Conservation (phyloP, 2,797 vertebrate genomes). For the Epinephelus awoara region DNA sequence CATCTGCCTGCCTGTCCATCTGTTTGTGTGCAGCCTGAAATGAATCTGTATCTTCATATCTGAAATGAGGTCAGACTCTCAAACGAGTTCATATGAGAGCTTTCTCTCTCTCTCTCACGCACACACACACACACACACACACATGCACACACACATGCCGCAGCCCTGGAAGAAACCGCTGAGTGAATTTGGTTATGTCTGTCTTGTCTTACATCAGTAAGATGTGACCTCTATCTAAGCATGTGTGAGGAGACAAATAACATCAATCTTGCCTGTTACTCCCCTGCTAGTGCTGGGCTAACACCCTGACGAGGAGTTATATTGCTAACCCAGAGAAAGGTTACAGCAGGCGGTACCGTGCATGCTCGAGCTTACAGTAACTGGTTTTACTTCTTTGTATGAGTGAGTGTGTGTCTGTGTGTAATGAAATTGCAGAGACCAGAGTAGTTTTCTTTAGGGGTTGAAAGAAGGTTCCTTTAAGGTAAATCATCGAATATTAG, state of each 20-base stretch:
- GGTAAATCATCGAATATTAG: neutral
- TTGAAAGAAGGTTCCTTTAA: neutral
- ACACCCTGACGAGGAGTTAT: slow-evolving; percentile 53
- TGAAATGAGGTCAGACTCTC: slow-evolving; percentile 65
- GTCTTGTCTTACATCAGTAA: slow-evolving; percentile 53
- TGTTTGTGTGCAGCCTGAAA: slow-evolving; percentile 58
- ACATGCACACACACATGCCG: neutral
- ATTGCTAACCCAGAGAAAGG: slow-evolving; percentile 47
- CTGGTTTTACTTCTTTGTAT: slow-evolving; percentile 23
- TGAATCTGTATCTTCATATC: slow-evolving; percentile 51
- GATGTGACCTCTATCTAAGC: slow-evolving; percentile 60
- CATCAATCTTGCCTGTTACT: slow-evolving; percentile 56
- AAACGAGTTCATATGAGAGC: slow-evolving; percentile 42
- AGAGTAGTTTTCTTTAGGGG: neutral
- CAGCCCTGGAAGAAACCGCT: slow-evolving; percentile 22
- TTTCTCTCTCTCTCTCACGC: neutral
- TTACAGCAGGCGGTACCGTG: slow-evolving; percentile 23
- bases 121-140: no score
- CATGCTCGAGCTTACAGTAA: slow-evolving; percentile 30
- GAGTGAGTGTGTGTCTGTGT: slow-evolving; percentile 18
- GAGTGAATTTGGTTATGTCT: slow-evolving; percentile 41
- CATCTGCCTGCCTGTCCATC: slow-evolving; percentile 67
- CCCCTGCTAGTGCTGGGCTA: slow-evolving; percentile 37
- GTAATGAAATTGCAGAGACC: slow-evolving; percentile 2
- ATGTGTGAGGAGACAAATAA: slow-evolving; percentile 60